Evolutionary conservation across 2,113 vertebrate genomes (phyloP), one percentile per base, ranked within the genome.

Genomic region (Odocoileus hemionus): DNA sequence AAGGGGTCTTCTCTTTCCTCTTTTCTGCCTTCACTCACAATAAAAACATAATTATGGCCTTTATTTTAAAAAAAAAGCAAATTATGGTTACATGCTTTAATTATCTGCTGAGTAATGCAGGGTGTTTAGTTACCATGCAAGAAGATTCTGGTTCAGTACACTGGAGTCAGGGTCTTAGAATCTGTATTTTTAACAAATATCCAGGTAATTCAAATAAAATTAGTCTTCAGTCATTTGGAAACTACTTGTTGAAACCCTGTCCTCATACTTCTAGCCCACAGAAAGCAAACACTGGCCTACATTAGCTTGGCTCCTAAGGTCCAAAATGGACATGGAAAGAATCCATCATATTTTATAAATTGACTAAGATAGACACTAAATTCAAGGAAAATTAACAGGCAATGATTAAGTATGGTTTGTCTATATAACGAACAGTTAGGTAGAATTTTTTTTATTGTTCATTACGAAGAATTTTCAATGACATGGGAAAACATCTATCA

Each of bases 401-500:
- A 43, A 3, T 52, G 11, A 61, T 78, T 79, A 55, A 79, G 12
- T 67, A 15, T 95, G 36, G 26, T 16, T 93, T 92, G 23, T 85
- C 83, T 60, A 6, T 54, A 55, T 30, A 13, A 86, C 52, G 4
- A 87, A 76, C 17, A 55, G 15, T 54, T 55, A 79, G 5, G 28
- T 5, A 60, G 15, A 80, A 95, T 80, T 91, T 91, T 90, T 67
- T 89, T 54, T 60, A 84, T 86, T 89, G 23, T 52, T 78, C 21
- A 64, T 87, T 76, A n/a, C 13, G 67, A 96, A 87, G 28, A 90
- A 13, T 43, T 94, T 96, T 95, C 76, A 95, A 88, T 60, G n/a
- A n/a, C 39, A 87, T 88, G 39, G 30, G 45, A 86, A 92, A 95
- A 86, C 39, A 70, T 12, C 50, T 52, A 52, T 43, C 85, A 30